A percentile compares a stretch with the other conserved stretches of the same genome.
phyloP scores from a whole-genome alignment of 2,797 vertebrate species.

The Phoeniculus purpureus region DNA sequence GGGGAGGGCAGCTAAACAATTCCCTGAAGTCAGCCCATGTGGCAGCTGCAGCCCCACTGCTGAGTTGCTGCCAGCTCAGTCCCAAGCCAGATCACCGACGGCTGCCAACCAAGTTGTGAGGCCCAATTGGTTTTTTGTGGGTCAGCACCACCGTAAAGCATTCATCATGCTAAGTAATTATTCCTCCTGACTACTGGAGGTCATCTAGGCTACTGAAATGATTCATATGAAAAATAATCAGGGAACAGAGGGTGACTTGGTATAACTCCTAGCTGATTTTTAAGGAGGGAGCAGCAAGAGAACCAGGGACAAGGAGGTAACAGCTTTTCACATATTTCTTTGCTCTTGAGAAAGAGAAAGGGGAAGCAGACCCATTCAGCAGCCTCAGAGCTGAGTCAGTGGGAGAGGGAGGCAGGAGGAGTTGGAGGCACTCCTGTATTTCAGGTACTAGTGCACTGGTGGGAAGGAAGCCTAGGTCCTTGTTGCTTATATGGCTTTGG shows the following conservation, averaged over 20 bases:
- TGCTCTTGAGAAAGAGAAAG: not conserved
- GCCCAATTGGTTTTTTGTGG: not conserved
- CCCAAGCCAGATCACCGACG: not conserved
- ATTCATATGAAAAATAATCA: not conserved
- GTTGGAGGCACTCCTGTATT: not conserved
- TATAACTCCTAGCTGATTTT: not conserved
- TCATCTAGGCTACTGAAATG: not conserved
- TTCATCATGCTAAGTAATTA: not conserved
- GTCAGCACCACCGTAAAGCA: not conserved
- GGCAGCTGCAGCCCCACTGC: too few species aligned
- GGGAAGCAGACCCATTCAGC: not conserved
- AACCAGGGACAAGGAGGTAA: not conserved
- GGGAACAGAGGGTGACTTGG: not conserved
- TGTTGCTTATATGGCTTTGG: not conserved
- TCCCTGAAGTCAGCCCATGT: not conserved
- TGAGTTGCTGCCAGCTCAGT: not conserved
- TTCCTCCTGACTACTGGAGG: not conserved
- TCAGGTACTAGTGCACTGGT: accelerated
- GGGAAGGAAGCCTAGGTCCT: not conserved
- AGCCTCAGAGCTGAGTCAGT: not conserved
- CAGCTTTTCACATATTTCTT: not conserved
- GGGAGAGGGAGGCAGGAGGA: not conserved
- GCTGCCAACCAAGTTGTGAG: not conserved
- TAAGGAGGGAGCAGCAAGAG: not conserved
- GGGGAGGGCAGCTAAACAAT: not conserved